phyloP scores from a whole-genome alignment of 2,797 vertebrate species.

The Champsocephalus gunnari region DNA sequence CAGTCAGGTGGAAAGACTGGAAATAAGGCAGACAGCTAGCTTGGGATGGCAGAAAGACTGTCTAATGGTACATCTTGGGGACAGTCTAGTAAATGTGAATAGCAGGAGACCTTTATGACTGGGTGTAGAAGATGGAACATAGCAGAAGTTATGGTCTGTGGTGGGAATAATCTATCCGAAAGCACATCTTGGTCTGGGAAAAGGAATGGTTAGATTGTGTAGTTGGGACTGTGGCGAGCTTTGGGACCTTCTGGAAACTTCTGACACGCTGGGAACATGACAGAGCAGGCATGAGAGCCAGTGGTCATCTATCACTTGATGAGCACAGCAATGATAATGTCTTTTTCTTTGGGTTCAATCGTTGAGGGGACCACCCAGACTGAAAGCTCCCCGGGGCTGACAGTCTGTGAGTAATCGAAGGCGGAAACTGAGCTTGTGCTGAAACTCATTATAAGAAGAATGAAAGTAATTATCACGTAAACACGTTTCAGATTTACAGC shows the following conservation, averaged over 20 bases:
- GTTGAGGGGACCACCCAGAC: constrained; percentile 41
- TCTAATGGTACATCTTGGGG: constrained; percentile 47
- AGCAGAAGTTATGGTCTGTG: constrained; percentile 53
- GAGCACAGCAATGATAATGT: constrained; percentile 9
- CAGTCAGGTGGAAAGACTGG: constrained; percentile 67
- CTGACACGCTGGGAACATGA: constrained; percentile 32
- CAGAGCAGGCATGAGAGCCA: constrained; percentile 22
- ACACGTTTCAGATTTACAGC: constrained; percentile 42
- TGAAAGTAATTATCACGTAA: constrained; percentile 53
- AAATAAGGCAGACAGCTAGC: constrained; percentile 50
- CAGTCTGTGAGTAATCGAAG: constrained; percentile 39
- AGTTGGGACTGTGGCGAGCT: constrained; percentile 42
- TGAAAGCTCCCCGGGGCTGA: constrained; percentile 12
- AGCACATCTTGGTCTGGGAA: constrained; percentile 57
- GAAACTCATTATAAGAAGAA: constrained; percentile 44
- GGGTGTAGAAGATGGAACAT: constrained; percentile 51
- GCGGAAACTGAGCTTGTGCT: constrained; percentile 28
- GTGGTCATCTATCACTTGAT: constrained; percentile 39
- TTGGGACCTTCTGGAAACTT: constrained; percentile 55
- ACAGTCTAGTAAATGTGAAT: constrained; percentile 43
- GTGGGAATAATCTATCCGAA: constrained; percentile 55
- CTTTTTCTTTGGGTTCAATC: constrained; percentile 31
- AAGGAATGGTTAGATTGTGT: constrained; percentile 42
- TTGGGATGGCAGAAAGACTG: constrained; percentile 39
- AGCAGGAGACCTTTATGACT: constrained; percentile 45